phyloP scores from a whole-genome alignment of 2,888 invertebrate genomes.

The Cataglyphis albicans region DNA sequence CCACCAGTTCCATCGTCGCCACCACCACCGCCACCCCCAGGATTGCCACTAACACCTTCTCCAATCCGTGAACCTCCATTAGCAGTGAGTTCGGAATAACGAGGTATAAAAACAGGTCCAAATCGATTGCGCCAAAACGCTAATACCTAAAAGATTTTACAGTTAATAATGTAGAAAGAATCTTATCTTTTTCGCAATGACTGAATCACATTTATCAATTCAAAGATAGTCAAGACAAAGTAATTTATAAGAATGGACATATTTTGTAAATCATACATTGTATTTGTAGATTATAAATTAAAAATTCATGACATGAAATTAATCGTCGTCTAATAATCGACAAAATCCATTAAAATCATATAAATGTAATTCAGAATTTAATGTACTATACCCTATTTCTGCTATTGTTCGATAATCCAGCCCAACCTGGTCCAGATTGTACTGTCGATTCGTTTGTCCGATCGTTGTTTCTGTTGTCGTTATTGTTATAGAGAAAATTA shows the following conservation, averaged over 20 bases:
- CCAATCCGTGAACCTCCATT: slow-evolving; percentile 32
- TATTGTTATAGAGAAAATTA: slow-evolving; percentile 53
- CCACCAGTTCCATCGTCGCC: neutral
- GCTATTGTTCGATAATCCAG: slow-evolving; percentile 47
- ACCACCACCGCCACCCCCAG: neutral
- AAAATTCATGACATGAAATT: neutral
- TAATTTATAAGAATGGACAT: neutral
- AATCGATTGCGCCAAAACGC: slow-evolving; percentile 65
- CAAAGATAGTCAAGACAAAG: neutral
- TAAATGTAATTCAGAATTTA: slow-evolving; percentile 1
- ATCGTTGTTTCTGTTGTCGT: slow-evolving; percentile 51
- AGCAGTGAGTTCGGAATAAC: slow-evolving; percentile 50
- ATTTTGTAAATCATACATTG: neutral
- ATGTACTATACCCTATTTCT: slow-evolving; percentile 70
- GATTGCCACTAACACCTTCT: slow-evolving; percentile 1
- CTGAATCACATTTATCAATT: neutral
- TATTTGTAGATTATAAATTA: neutral
- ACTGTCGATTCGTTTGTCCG: slow-evolving; percentile 44
- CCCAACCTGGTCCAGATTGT: slow-evolving; percentile 69
- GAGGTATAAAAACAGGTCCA: slow-evolving; percentile 52
- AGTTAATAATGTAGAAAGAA: neutral
- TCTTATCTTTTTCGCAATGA: neutral
- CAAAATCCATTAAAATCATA: neutral
- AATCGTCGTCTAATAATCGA: neutral
- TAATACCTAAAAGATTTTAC: slow-evolving; percentile 52